Conservation (phyloP, 2,888 invertebrate species). For the Epinotia nisella region DNA sequence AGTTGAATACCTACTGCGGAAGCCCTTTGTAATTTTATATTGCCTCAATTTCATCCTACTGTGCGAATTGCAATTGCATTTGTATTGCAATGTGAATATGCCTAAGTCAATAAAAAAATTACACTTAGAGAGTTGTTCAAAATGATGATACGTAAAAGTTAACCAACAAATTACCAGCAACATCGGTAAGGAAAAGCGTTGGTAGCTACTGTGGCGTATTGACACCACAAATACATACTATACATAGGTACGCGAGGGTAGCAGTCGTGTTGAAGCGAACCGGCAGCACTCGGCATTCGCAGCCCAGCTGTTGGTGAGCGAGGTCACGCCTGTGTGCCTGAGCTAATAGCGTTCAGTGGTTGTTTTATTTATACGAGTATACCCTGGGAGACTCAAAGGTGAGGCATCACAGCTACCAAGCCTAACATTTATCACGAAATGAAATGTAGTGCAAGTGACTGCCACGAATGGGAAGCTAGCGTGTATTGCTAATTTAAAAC, state of each 20-base stretch:
- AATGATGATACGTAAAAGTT: neutral
- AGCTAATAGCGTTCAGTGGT: too few species aligned
- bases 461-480: neutral
- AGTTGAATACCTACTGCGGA: slow-evolving; percentile 9
- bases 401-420: too few species aligned
- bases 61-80: neutral
- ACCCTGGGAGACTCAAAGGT: too few species aligned
- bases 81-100: neutral
- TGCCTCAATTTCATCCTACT: neutral
- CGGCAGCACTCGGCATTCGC: too few species aligned
- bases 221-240: too few species aligned
- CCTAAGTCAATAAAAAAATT: neutral
- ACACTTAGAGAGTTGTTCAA: neutral
- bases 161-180: neutral
- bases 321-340: too few species aligned
- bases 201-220: too few species aligned
- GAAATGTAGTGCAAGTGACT: slow-evolving; percentile 2
- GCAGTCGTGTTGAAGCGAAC: too few species aligned
- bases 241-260: too few species aligned
- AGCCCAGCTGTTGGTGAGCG: too few species aligned
- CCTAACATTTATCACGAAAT: neutral
- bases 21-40: slow-evolving; percentile 27
- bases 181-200: neutral
- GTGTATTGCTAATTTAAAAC: neutral
- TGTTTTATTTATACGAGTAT: too few species aligned